phyloP scores from a whole-genome alignment of 1,140 invertebrate genomes.

The Mizuhopecten yessoensis region DNA sequence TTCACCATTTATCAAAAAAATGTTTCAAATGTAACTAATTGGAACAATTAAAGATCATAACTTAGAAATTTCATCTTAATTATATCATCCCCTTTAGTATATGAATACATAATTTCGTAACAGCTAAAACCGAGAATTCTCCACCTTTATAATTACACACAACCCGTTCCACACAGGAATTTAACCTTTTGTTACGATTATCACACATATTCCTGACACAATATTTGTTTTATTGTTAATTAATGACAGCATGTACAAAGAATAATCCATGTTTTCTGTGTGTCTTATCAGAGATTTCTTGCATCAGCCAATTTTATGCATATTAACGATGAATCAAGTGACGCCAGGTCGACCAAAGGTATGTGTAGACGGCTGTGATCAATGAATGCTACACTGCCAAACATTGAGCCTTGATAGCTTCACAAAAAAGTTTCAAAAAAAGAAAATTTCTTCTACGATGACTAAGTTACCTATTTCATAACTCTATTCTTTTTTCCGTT shows the following conservation, averaged over 20 bases:
- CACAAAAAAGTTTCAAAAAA: background rate
- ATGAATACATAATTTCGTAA: no score
- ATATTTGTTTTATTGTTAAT: background rate
- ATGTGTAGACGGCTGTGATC: background rate
- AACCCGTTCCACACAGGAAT: background rate
- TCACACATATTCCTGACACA: conserved; percentile 5
- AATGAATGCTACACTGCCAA: background rate
- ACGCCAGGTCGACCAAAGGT: background rate
- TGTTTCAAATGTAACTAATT: no score
- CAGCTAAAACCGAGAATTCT: no score
- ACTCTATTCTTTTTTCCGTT: background rate
- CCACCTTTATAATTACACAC: background rate
- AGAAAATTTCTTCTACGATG: background rate
- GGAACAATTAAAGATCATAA: no score
- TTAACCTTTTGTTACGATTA: background rate
- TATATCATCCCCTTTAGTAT: no score
- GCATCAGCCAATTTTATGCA: conserved; percentile 33
- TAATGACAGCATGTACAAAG: conserved; percentile 33
- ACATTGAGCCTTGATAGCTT: background rate
- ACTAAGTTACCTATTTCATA: background rate
- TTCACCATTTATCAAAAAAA: no score
- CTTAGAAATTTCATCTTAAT: no score
- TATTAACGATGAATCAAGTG: background rate
- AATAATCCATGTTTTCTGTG: background rate
- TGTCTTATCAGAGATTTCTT: background rate